phyloP scores from a whole-genome alignment of 1,140 invertebrate genomes.

The Latrodectus geometricus region DNA sequence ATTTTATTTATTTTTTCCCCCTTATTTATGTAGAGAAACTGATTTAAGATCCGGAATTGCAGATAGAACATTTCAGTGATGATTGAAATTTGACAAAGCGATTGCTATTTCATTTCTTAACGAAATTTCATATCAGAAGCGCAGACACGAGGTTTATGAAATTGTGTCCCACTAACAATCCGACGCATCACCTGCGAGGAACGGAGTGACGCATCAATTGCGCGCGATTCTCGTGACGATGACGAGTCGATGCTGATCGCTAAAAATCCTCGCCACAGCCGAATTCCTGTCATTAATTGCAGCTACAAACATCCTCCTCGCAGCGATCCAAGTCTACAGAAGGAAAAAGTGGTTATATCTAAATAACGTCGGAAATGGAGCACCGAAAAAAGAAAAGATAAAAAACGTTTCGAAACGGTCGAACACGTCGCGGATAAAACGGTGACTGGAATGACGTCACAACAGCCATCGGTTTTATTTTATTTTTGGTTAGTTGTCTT shows the following conservation, averaged over 20 bases:
- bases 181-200: too few relatives aligned
- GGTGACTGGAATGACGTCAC: too few relatives aligned
- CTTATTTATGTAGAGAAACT: too few relatives aligned
- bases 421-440: neutral
- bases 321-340: neutral
- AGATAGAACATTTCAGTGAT: too few relatives aligned
- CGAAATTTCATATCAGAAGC: too few relatives aligned
- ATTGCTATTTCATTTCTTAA: too few relatives aligned
- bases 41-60: too few relatives aligned
- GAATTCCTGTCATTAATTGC: neutral
- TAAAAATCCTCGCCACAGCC: neutral
- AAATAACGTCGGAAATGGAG: neutral
- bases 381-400: neutral
- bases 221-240: neutral
- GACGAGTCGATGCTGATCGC: neutral
- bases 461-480: neutral
- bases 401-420: neutral
- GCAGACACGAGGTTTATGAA: too few relatives aligned
- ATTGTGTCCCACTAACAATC: too few relatives aligned
- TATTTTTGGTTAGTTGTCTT: neutral
- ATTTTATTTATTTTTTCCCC: too few relatives aligned
- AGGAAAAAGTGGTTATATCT: neutral
- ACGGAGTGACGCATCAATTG: too few relatives aligned
- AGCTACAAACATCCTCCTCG: neutral
- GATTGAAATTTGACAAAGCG: too few relatives aligned